Base-by-base conservation (phyloP, 2,888 invertebrate species). In the Archaeoteleia sp. region DNA sequence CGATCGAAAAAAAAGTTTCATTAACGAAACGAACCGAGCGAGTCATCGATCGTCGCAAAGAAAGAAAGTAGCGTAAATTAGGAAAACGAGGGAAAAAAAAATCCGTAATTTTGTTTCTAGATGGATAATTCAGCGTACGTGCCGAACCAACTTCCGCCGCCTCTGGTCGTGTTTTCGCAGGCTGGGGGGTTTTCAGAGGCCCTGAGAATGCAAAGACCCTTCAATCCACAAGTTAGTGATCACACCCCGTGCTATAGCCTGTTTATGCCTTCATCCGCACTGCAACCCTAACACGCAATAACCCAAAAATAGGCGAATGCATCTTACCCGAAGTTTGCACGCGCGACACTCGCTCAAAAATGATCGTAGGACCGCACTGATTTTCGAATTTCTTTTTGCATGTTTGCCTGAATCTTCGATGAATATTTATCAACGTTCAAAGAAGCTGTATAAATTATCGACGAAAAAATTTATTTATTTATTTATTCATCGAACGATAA, bases 41-140 rank as follows among this genome's bases (percentile, higher is more conserved):
- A 20, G 20, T 20, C 20, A 5, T 20, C 20, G 20, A 20, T 20
- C 20, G 20, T 20, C 20, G 20, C 5, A 20, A 20, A 20, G 35
- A 45, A 40, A 13, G 29, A 7, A 10, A 62, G 25, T 20, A 14
- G 40, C 57, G 65, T 39, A 39, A 34, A 15, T 34, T 10, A 45
- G 15, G 34, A 42, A 45, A 57, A 71, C 54, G 69, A 66, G 68
- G 69, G 70, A 70, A 68, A 67, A 72, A 74, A 55, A 46, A 57
- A 62, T 61, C 67, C 71, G 65, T 57, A 72, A 74, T 73, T 77
- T 74, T 82, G 81, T 85, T 86, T 80, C 48, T 86, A 86, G 87
- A 92, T 92, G 92, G 92, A 92, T 88, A 92, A 92, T 87, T 91
- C 91, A 85, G 90, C 91, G 75, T 92, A 91, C 86, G 89, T 89